Base-by-base conservation (phyloP, 2,113 vertebrate genomes). In the Brachirus orientalis region DNA sequence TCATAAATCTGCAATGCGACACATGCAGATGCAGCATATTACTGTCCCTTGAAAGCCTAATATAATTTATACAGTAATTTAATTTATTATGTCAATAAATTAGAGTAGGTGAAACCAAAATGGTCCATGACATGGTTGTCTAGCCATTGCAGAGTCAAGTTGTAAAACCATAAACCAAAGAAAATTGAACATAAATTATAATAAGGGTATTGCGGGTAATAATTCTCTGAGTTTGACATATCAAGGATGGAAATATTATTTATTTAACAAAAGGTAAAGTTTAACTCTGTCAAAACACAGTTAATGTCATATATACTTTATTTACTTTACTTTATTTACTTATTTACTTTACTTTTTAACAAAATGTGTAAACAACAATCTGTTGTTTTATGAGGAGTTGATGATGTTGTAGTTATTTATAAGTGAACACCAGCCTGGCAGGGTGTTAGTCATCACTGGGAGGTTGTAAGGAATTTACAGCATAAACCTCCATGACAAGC, bases 61-160 rank as follows among this genome's bases (percentile, higher is more conserved):
- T 52, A 44, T 20, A 69, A 58, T 47, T 19, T 20, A 61, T 58
- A n/a, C 38, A 54, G 22, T 53, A 41, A 57, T 71, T 74, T 69
- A 59, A 69, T 81, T 64, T 46, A 73, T 63, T 62, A 60, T 45
- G 53, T 18, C 51, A 63, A 47, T 75, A 69, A 58, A 72, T 80
- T 75, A 52, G 59, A 63, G 18, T 7, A 54, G 44, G 58, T 61
- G 16, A 61, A 78, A 72, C 44, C 47, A 20, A 47, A 62, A 66
- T 63, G 48, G 44, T 60, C 72, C 54, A 18, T 51, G 50, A 50
- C 58, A 63, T 63, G 35, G 56, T 40, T 47, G 44, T 36, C 36
- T 36, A 19, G 36, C 33, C 54, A 59, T 38, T 48, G 36, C 37
- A 51, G 40, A 63, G 14, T 12, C 17, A 10, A 45, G 44, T 40